Conservation (phyloP, 2,113 vertebrate species). For the Hyperopisus bebe region DNA sequence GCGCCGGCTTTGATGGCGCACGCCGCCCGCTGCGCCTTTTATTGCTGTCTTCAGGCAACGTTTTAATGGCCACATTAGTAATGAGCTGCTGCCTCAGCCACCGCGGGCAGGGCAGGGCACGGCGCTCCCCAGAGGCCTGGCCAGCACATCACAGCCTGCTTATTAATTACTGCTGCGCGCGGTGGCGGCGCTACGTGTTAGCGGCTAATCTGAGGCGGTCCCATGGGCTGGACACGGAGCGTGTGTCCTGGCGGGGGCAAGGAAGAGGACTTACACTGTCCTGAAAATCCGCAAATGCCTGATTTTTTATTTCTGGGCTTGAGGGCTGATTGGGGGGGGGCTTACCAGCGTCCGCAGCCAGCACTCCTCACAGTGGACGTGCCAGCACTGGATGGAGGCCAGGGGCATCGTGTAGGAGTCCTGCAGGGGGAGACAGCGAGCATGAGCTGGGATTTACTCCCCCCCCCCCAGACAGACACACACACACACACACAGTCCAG, state of each 20-base stretch:
- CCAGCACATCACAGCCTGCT: slow-evolving; percentile 59
- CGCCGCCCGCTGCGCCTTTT: slow-evolving; percentile 77
- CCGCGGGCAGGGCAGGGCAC: slow-evolving; percentile 38
- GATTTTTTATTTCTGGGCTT: not conserved
- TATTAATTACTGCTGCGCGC: slow-evolving; percentile 64
- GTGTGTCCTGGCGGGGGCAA: no score
- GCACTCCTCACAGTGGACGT: slow-evolving; percentile 99
- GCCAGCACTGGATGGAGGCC: slow-evolving; percentile 99
- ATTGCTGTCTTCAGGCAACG: slow-evolving; percentile 87
- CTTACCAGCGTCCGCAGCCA: slow-evolving; percentile 98
- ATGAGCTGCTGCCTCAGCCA: slow-evolving; percentile 55
- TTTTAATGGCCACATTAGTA: slow-evolving; percentile 84
- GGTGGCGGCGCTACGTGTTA: slow-evolving; percentile 29
- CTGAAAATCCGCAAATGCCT: not conserved
- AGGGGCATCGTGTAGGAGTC: slow-evolving; percentile 97
- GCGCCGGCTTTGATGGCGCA: slow-evolving; percentile 85
- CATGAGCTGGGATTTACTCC: not conserved
- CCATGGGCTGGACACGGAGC: slow-evolving; percentile 9
- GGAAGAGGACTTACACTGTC: not conserved
- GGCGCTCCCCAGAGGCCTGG: slow-evolving; percentile 60
- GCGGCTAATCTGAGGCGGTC: slow-evolving; percentile 27
- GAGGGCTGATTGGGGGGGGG: not conserved
- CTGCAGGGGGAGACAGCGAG: slow-evolving; percentile 49
- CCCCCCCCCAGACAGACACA: no score
- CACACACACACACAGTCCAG: slow-evolving; percentile 25